Evolutionary conservation across 2,113 vertebrate genomes (phyloP).

Genomic region (human): GRCh38 chr13:107086001-107086500

Average conservation of each 20-base stretch:
- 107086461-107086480: not conserved
- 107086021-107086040: not conserved
- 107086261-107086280: not conserved
- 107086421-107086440: not conserved
- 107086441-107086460: not conserved
- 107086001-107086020: not conserved
- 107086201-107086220: not conserved
- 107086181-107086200: not conserved
- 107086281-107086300: too few species aligned
- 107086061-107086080: not conserved
- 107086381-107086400: not conserved
- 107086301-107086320: not conserved
- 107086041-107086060: not conserved
- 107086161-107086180: fast-evolving
- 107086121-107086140: not conserved
- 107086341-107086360: not conserved
- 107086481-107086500: not conserved
- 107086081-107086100: fast-evolving
- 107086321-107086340: not conserved
- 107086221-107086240: not conserved
- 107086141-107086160: not conserved
- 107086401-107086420: not conserved
- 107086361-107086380: not conserved
- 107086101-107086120: not conserved
- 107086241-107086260: not conserved